Base-by-base conservation (phyloP, 2,113 vertebrate genomes). In the Tympanuchus pallidicinctus region DNA sequence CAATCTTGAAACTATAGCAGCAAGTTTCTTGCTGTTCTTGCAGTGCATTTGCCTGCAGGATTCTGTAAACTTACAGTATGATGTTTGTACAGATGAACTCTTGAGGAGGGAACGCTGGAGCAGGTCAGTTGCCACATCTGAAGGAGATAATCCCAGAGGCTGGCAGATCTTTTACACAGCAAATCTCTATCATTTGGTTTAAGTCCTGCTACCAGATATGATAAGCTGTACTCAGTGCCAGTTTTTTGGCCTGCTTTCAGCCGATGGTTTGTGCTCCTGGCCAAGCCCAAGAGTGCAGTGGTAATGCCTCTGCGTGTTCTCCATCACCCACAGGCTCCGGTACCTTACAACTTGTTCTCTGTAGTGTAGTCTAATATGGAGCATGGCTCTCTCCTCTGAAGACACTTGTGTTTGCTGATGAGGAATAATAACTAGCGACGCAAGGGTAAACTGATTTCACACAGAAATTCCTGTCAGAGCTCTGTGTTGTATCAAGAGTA, bases 371-470 rank as follows among this genome's bases (percentile, higher is more conserved):
- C 52, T 80, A 25, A 30, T 32, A 42, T 38, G 40, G 32, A 63
- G 19, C 63, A 10, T 87, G 80, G 74, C 70, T 81, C 27, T 77
- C 82, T 76, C 64, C 45, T 87, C 25, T 6, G 22, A 52, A 78
- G 80, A 70, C 43, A 34, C 67, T 56, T 6, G 0, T 36, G n/a
- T 25, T 92, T 86, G 45, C 69, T 82, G 82, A 70, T 72, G 78
- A 79, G 67, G 50, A 90, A 80, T 72, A 50, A 67, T 66, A 82
- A 2, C 60, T 89, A 88, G 78, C 22, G 70, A 95, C 89, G 82
- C 66, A 87, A 82, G 75, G 89, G 86, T 93, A 96, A 96, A 96
- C 64, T 4, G 10, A 94, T 94, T 96, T 95, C 81, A 81, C 82
- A 38, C 72, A 78, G 82, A 91, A 95, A 91, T 64, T 94, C 40